Percentiles rank a stretch among this genome's conserved stretches.
Conservation (phyloP, 2,113 vertebrate genomes). For the Ellobius talpinus region DNA sequence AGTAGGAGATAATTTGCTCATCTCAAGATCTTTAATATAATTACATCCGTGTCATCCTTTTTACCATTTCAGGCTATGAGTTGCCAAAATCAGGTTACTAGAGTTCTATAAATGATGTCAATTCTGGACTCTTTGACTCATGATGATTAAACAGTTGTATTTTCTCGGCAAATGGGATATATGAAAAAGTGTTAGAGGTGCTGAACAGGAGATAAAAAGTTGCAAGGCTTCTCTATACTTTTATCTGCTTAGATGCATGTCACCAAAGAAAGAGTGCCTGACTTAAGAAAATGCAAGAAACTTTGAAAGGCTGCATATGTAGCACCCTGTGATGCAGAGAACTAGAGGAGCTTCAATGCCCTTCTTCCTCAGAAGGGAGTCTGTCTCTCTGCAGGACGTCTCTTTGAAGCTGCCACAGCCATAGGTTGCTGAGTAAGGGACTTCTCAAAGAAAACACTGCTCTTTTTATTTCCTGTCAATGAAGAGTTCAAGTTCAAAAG, state of each 20-base stretch:
- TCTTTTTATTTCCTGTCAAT: conserved; percentile 64
- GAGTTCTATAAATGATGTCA: not conserved
- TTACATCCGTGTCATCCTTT: not conserved
- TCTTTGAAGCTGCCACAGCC: conserved; percentile 70
- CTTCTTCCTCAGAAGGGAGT: conserved; percentile 63
- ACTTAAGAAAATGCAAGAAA: not conserved
- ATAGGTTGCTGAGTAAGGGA: conserved; percentile 63
- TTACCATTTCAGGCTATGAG: not conserved
- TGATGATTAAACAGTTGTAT: conserved; percentile 45
- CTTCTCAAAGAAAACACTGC: conserved; percentile 63
- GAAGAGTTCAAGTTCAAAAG: conserved; percentile 70
- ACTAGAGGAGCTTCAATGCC: conserved; percentile 6
- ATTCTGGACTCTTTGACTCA: not conserved
- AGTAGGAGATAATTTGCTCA: not conserved
- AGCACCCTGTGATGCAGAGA: conserved; percentile 35
- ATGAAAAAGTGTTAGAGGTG: conserved; percentile 1
- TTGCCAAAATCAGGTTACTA: not conserved
- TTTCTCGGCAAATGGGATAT: not conserved
- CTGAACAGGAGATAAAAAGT: conserved; percentile 40
- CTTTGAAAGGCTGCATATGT: conserved; percentile 64
- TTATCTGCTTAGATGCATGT: conserved; percentile 36
- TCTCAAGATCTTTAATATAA: not conserved
- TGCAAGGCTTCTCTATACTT: not conserved
- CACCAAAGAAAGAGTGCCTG: conserved; percentile 49
- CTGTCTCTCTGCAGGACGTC: conserved; percentile 62